Conservation (phyloP, 1,140 invertebrate species). For the Zophobas morio region DNA sequence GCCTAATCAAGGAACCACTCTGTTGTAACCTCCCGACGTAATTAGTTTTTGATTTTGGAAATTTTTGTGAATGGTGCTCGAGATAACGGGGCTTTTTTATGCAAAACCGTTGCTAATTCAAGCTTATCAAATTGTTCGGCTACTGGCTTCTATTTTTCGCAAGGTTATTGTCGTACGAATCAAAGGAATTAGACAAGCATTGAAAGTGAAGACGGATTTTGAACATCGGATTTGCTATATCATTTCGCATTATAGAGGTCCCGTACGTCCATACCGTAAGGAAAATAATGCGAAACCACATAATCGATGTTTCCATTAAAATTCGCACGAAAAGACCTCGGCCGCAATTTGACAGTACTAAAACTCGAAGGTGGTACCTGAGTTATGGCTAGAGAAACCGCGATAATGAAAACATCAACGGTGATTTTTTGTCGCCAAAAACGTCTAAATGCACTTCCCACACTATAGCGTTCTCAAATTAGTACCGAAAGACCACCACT, state of each 20-base stretch:
- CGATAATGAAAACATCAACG: too few species aligned
- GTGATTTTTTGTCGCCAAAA: too few species aligned
- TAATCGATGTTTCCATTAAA: background rate
- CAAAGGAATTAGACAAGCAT: constrained; percentile 22
- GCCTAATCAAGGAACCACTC: constrained; percentile 9
- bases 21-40: background rate
- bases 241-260: background rate
- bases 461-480: too few species aligned
- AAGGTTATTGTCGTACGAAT: background rate
- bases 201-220: constrained; percentile 17
- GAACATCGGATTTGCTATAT: background rate
- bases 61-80: background rate
- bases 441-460: too few species aligned
- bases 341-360: background rate
- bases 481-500: too few species aligned
- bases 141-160: constrained; percentile 26
- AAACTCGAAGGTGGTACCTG: background rate
- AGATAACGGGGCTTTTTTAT: constrained; percentile 23
- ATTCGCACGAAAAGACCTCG: background rate
- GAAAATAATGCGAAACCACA: constrained; percentile 16
- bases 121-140: constrained; percentile 23
- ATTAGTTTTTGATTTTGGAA: constrained; percentile 14
- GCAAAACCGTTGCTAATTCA: constrained; percentile 37
- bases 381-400: too few species aligned
- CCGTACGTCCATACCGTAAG: background rate